Evolutionary conservation across 2,797 vertebrate species (phyloP).

Genomic region (Parotocinclus haroldoi): DNA sequence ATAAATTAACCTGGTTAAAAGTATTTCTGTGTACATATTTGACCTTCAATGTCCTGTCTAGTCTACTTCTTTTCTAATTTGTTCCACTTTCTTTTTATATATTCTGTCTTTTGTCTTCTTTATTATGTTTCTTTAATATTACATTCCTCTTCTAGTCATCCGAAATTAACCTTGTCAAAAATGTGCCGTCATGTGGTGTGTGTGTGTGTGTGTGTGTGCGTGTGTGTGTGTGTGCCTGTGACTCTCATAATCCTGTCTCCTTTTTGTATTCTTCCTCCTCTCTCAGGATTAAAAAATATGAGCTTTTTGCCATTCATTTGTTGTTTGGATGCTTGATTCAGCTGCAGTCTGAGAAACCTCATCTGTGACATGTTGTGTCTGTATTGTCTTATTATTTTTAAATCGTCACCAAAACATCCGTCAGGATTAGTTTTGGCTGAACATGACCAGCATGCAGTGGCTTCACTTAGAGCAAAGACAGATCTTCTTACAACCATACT

Average conservation of each 20-base stretch:
- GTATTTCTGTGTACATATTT: no score
- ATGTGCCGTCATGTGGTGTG: no score
- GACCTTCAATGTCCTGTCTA: no score
- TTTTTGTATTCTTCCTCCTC: slow-evolving; percentile 3
- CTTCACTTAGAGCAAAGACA: neutral
- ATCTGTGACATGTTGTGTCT: slow-evolving; percentile 25
- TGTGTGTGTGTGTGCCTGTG: neutral
- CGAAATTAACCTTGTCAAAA: no score
- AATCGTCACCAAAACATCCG: slow-evolving; percentile 28
- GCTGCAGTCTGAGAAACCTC: slow-evolving; percentile 13
- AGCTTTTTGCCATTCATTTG: slow-evolving; percentile 18
- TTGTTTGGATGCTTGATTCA: slow-evolving; percentile 21
- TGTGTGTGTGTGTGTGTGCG: no score
- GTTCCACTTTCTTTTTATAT: no score
- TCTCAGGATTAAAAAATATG: slow-evolving; percentile 11
- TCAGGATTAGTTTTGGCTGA: slow-evolving; percentile 24
- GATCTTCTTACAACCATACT: neutral
- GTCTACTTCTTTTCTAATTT: no score
- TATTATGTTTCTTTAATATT: no score
- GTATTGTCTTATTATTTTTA: slow-evolving; percentile 24
- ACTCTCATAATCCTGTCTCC: neutral
- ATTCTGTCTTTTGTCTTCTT: no score
- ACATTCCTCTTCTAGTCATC: no score
- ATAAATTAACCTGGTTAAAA: no score
- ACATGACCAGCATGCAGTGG: slow-evolving; percentile 27